Conservation (phyloP, 2,797 vertebrate genomes). For the Triplophysa yarkandensis region DNA sequence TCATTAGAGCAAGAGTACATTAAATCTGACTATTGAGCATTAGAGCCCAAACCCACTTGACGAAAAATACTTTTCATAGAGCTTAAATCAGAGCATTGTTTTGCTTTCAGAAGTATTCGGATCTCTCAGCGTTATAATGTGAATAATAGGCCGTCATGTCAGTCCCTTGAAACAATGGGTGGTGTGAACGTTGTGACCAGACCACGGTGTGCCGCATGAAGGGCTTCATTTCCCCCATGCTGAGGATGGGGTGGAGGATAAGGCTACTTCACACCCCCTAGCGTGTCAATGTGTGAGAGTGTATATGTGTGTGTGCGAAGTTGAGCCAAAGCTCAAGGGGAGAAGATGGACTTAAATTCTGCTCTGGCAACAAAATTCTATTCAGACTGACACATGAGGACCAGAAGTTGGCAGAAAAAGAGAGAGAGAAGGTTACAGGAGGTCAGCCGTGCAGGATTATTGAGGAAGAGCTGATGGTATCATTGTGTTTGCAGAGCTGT, state of each 20-base stretch:
- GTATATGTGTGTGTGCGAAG: slow-evolving; percentile 20
- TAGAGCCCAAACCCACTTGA: slow-evolving; percentile 5
- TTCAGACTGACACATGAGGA: slow-evolving; percentile 57
- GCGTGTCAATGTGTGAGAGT: slow-evolving; percentile 12
- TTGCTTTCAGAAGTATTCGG: slow-evolving; percentile 14
- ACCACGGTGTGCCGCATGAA: slow-evolving; percentile 6
- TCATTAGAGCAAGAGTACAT: slow-evolving; percentile 14
- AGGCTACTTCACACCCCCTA: slow-evolving; percentile 48
- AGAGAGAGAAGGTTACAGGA: slow-evolving; percentile 45
- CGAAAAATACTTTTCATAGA: slow-evolving; percentile 31
- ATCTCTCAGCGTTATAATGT: slow-evolving; percentile 34
- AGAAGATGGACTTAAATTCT: slow-evolving; percentile 56
- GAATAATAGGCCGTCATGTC: slow-evolving; percentile 31
- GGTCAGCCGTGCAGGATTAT: slow-evolving; percentile 45
- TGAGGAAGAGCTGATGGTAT: slow-evolving; percentile 46
- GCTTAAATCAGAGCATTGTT: slow-evolving; percentile 36
- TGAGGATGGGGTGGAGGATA: slow-evolving; percentile 41
- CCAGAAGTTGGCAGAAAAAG: slow-evolving; percentile 50
- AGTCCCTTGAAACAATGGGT: slow-evolving; percentile 46
- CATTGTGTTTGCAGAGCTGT: slow-evolving; percentile 37
- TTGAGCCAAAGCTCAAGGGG: slow-evolving; percentile 46
- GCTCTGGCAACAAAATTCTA: slow-evolving; percentile 55
- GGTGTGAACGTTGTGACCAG: slow-evolving; percentile 41
- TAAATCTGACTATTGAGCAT: slow-evolving; percentile 20
- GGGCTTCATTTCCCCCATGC: slow-evolving; percentile 23